phyloP scores from a whole-genome alignment of 2,113 vertebrate genomes.

The Mirza zaza region DNA sequence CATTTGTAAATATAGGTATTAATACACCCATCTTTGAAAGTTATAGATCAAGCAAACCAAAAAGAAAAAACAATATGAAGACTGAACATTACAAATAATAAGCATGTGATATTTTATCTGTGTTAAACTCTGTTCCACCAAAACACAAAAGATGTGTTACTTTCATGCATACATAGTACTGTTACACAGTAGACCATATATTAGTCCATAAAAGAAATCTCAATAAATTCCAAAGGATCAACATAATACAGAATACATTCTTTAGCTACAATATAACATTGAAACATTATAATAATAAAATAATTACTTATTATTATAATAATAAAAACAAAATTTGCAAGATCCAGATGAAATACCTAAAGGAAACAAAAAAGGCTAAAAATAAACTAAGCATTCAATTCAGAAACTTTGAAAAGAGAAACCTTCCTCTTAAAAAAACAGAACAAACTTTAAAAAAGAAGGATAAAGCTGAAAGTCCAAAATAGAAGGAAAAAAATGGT shows the following conservation, averaged over 20 bases:
- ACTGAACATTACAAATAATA: neutral
- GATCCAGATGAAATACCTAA: neutral
- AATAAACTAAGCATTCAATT: neutral
- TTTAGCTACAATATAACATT: neutral
- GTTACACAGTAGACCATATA: neutral
- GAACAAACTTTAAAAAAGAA: neutral
- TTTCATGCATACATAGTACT: neutral
- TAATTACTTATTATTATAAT: neutral
- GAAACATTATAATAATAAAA: neutral
- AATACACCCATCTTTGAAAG: neutral
- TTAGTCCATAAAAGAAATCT: neutral
- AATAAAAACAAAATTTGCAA: neutral
- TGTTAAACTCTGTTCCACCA: neutral
- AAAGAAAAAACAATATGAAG: neutral
- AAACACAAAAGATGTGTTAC: neutral
- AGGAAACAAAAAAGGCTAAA: neutral
- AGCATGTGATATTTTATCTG: neutral
- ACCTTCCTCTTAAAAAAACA: neutral
- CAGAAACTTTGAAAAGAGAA: neutral
- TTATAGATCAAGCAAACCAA: neutral
- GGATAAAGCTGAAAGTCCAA: neutral
- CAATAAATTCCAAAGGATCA: neutral
- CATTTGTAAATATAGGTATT: neutral
- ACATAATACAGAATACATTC: neutral
- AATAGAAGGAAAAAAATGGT: neutral